Evolutionary conservation across 1,140 invertebrate species (phyloP).

Genomic region (Drosophila cardini): DNA sequence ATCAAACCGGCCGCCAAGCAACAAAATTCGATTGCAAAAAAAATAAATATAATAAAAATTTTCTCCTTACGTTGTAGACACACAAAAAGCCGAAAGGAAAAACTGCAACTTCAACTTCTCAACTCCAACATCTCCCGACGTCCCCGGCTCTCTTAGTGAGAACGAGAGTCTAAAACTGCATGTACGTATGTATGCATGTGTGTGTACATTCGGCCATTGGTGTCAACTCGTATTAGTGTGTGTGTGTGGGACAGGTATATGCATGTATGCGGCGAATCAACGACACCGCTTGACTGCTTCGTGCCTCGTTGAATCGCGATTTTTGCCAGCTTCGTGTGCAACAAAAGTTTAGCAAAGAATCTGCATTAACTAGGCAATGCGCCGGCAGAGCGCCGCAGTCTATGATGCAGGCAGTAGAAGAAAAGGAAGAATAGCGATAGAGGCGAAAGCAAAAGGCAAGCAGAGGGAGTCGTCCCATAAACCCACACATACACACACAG

Average conservation of each 20-base stretch:
- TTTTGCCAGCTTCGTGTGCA: slow-evolving; percentile 21
- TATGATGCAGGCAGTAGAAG: not conserved
- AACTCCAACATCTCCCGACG: slow-evolving; percentile 22
- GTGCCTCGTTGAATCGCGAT: no score
- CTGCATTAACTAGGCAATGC: slow-evolving; percentile 34
- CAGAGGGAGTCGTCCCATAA: not conserved
- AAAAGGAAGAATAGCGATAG: slow-evolving; percentile 13
- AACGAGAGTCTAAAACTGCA: slow-evolving; percentile 2
- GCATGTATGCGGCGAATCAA: slow-evolving; percentile 55
- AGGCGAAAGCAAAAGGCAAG: not conserved
- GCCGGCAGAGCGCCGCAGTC: not conserved
- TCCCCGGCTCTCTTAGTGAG: not conserved
- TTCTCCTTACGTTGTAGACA: slow-evolving; percentile 61
- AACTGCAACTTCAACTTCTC: slow-evolving; percentile 17
- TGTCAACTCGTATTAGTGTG: not conserved
- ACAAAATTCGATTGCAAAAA: slow-evolving; percentile 6
- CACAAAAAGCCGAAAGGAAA: slow-evolving; percentile 63
- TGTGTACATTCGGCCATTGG: not conserved
- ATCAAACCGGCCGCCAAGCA: slow-evolving; percentile 2
- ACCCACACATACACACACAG: no score
- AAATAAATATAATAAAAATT: slow-evolving; percentile 48
- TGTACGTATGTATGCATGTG: not conserved
- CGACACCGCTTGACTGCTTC: slow-evolving; percentile 3
- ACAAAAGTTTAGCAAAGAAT: slow-evolving; percentile 16
- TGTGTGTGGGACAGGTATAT: slow-evolving; percentile 10